phyloP scores from a whole-genome alignment of 1,140 invertebrate genomes.

The Orchesella cincta region DNA sequence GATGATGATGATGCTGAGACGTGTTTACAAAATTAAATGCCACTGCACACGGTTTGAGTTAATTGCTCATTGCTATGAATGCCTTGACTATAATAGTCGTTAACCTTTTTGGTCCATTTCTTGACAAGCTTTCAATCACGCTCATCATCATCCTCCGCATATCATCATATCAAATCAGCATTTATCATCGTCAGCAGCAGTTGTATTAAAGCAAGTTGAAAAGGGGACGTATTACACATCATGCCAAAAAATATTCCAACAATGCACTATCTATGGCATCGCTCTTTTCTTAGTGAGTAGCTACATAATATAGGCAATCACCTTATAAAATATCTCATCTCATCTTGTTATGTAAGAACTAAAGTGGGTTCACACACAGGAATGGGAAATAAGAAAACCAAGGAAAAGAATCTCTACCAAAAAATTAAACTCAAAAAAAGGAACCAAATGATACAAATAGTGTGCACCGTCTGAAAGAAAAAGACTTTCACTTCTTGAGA shows the following conservation, averaged over 20 bases:
- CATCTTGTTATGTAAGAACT: not conserved
- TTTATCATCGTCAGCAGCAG: no score
- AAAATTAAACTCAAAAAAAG: not conserved
- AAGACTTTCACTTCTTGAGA: slow-evolving; percentile 1
- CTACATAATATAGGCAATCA: no score
- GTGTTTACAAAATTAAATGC: not conserved
- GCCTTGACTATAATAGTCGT: not conserved
- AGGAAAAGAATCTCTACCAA: not conserved
- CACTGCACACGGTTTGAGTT: not conserved
- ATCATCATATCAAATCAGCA: not conserved
- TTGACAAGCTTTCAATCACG: slow-evolving; percentile 11
- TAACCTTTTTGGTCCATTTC: not conserved
- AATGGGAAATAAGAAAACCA: not conserved
- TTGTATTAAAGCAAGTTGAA: no score
- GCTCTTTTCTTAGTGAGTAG: no score
- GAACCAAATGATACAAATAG: not conserved
- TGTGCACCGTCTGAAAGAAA: not conserved
- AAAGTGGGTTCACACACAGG: not conserved
- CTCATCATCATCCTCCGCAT: not conserved
- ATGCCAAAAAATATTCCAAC: slow-evolving; percentile 1
- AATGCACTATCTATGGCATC: no score
- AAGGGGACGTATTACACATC: no score
- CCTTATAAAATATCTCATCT: no score
- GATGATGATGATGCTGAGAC: not conserved
- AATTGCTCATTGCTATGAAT: slow-evolving; percentile 14